These are phyloP conservation scores for Lordiphosa stackelbergi DNA, from an alignment of 1,140 invertebrate genomes.

Conservation along the genomic window DNA sequence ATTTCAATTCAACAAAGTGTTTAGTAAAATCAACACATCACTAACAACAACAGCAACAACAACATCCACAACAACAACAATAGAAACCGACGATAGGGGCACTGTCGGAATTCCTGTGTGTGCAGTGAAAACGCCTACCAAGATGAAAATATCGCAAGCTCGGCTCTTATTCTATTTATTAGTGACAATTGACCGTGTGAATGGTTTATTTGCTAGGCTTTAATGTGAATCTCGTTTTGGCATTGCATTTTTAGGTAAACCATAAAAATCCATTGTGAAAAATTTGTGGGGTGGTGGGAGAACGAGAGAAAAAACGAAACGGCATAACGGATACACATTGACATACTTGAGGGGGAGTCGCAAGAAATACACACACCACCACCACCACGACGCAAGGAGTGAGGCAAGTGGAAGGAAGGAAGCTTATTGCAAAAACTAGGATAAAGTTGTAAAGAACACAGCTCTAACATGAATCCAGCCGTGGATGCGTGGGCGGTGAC, in stretches of 20 bases:
- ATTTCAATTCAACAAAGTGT: constrained; percentile 8
- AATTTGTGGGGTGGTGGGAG: constrained; percentile 70
- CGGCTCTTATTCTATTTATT: no score
- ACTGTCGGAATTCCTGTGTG: constrained; percentile 4
- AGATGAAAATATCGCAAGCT: constrained; percentile 9
- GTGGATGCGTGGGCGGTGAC: constrained; percentile 93
- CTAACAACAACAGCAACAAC: no score
- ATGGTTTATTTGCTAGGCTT: constrained; percentile 3
- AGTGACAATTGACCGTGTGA: background rate
- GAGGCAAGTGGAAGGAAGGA: constrained; percentile 8
- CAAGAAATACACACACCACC: constrained; percentile 42
- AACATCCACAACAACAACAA: no score
- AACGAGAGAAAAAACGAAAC: constrained; percentile 56
- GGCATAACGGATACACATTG: constrained; percentile 28
- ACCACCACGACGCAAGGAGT: constrained; percentile 2
- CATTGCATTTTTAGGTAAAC: constrained; percentile 63
- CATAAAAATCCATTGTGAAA: constrained; percentile 74
- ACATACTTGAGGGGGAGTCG: constrained; percentile 46
- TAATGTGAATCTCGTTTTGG: constrained; percentile 11
- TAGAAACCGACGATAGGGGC: no score
- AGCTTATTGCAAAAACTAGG: constrained; percentile 24
- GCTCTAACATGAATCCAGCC: constrained; percentile 73
- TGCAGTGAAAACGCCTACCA: constrained; percentile 38
- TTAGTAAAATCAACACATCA: background rate
- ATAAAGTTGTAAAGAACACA: constrained; percentile 8